A percentile compares a stretch with the other conserved stretches of the same genome.
Evolutionary conservation across 2,888 invertebrate species (phyloP).

Genomic region (Ditula angustiorana): DNA sequence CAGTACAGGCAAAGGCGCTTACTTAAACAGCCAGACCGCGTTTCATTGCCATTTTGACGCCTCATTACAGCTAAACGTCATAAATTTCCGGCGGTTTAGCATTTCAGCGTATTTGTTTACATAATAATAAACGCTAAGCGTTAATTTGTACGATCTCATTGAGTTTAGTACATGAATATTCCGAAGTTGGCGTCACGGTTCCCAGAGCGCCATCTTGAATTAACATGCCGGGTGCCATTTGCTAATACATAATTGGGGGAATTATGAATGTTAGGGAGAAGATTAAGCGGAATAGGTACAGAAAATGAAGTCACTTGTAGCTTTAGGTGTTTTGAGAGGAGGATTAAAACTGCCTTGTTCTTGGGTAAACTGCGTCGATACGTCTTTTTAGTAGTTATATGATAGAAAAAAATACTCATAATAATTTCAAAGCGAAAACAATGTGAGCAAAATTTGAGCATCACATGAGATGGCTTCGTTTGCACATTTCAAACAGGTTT

Average conservation of each 20-base stretch:
- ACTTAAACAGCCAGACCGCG: constrained; percentile 31
- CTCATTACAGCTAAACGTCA: constrained; percentile 43
- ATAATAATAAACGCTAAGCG: constrained; percentile 51
- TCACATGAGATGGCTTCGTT: too few species aligned
- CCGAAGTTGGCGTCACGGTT: constrained; percentile 40
- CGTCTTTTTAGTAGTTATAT: too few species aligned
- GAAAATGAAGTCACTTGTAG: neutral
- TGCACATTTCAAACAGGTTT: too few species aligned
- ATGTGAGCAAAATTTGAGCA: too few species aligned
- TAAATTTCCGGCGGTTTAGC: constrained; percentile 41
- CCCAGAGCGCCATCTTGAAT: constrained; percentile 44
- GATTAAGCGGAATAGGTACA: constrained; percentile 14
- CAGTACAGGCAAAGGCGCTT: constrained; percentile 29
- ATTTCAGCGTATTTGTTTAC: constrained; percentile 52
- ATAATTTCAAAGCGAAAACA: too few species aligned
- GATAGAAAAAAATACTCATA: too few species aligned
- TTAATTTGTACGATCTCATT: constrained; percentile 51
- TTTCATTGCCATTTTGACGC: constrained; percentile 43
- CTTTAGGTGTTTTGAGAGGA: neutral
- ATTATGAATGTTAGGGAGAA: constrained; percentile 17
- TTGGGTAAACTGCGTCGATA: too few species aligned
- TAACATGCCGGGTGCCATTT: constrained; percentile 31
- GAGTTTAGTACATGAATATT: constrained; percentile 45
- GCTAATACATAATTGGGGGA: constrained; percentile 32
- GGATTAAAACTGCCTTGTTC: too few species aligned